Percentiles rank a stretch among this genome's conserved stretches.
These are phyloP conservation scores for Circaetus cinerascens DNA, from an alignment of 2,113 vertebrate genomes.

Conservation along the genomic window DNA sequence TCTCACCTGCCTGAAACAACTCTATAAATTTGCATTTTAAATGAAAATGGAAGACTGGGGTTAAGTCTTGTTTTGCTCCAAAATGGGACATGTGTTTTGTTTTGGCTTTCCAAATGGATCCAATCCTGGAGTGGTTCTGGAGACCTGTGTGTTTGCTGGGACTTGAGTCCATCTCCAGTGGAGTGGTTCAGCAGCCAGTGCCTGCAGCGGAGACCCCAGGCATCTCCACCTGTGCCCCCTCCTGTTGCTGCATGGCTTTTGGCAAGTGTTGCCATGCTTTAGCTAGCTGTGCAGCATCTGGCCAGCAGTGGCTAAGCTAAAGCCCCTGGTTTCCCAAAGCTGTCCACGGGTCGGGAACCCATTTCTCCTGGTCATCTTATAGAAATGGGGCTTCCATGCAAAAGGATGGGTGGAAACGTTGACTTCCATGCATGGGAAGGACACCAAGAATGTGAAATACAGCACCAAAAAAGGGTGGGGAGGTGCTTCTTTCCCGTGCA, in stretches of 20 bases:
- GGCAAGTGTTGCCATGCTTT: not conserved
- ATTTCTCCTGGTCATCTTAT: not conserved
- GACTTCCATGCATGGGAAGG: not conserved
- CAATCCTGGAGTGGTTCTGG: not conserved
- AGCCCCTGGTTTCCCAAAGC: not conserved
- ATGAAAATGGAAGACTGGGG: not conserved
- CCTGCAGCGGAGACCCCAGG: not conserved
- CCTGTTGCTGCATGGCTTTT: not conserved
- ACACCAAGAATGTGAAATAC: not conserved
- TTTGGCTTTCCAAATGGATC: not conserved
- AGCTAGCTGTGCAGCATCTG: not conserved
- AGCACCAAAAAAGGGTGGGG: not conserved
- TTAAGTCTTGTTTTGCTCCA: not conserved
- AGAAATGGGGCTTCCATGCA: not conserved
- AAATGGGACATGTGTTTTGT: not conserved
- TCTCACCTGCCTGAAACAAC: not conserved
- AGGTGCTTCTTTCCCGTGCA: not conserved
- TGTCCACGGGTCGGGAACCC: fast-evolving
- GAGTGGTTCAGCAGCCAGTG: not conserved
- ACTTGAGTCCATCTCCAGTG: not conserved
- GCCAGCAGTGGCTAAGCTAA: not conserved
- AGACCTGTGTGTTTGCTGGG: not conserved
- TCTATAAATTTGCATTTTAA: not conserved
- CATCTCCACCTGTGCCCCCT: not conserved
- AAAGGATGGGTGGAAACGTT: not conserved